phyloP scores from a whole-genome alignment of 1,140 invertebrate genomes.

The Pentalonia nigronervosa region DNA sequence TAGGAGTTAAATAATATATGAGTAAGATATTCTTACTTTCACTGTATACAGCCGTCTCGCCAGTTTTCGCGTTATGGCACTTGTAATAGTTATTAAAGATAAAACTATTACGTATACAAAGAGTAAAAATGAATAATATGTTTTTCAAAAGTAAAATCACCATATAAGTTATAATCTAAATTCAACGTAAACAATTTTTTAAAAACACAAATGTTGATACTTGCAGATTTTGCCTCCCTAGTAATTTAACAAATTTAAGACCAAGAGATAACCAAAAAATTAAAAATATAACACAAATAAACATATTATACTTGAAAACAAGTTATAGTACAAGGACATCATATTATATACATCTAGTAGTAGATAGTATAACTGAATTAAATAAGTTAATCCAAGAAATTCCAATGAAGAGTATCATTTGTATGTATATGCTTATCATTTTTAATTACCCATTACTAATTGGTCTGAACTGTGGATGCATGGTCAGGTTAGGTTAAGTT shows the following conservation, averaged over 20 bases:
- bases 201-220: too few species aligned
- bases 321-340: neutral
- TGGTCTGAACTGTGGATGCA: neutral
- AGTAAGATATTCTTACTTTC: neutral
- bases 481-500: too few species aligned
- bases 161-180: neutral
- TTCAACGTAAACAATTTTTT: too few species aligned
- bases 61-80: neutral
- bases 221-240: too few species aligned
- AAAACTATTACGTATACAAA: neutral
- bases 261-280: too few species aligned
- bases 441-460: neutral
- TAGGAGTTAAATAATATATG: neutral
- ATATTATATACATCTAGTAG: neutral
- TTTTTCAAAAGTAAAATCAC: neutral
- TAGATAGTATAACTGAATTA: neutral
- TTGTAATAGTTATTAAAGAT: neutral
- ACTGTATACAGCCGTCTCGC: neutral
- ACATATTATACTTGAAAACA: neutral
- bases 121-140: neutral
- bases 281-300: too few species aligned
- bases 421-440: neutral
- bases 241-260: too few species aligned
- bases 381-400: neutral
- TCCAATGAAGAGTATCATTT: neutral